Conservation (phyloP, 1,140 invertebrate genomes). For the Whitmania pigra region DNA sequence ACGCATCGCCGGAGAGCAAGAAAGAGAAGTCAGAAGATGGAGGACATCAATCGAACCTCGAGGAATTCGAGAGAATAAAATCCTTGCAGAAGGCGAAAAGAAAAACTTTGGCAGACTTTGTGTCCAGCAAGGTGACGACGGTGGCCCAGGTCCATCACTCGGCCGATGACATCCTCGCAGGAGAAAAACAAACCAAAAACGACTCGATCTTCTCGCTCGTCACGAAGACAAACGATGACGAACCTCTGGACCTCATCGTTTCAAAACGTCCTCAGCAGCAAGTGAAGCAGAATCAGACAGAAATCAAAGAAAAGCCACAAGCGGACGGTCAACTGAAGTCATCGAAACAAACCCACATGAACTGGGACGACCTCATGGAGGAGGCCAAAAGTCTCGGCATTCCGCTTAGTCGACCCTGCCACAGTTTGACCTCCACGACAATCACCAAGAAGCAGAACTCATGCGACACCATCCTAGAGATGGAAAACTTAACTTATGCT, state of each 20-base stretch:
- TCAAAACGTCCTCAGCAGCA: too few relatives aligned
- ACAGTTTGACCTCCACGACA: neutral
- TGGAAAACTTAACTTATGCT: neutral
- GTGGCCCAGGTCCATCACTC: conserved; percentile 14
- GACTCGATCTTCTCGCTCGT: too few relatives aligned
- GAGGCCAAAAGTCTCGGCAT: conserved; percentile 23
- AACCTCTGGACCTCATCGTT: neutral
- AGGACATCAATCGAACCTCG: neutral
- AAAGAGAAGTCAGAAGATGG: neutral
- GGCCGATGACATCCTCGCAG: conserved; percentile 7
- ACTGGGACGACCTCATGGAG: conserved; percentile 23
- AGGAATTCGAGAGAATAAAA: neutral
- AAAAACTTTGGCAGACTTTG: conserved; percentile 14
- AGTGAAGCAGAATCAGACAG: too few relatives aligned
- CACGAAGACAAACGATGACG: neutral
- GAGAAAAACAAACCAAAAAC: neutral
- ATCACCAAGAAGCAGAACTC: neutral
- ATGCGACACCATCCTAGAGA: too few relatives aligned
- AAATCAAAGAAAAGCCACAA: too few relatives aligned
- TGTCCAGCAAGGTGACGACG: conserved; percentile 15
- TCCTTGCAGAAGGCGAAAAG: neutral
- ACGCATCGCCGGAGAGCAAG: too few relatives aligned
- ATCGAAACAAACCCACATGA: conserved; percentile 23
- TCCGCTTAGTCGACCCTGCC: conserved; percentile 15
- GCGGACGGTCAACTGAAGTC: neutral